A percentile compares a stretch with the other conserved stretches of the same genome.
Evolutionary conservation across 2,113 vertebrate genomes (phyloP).

Genomic region (Laterallus jamaicensis): DNA sequence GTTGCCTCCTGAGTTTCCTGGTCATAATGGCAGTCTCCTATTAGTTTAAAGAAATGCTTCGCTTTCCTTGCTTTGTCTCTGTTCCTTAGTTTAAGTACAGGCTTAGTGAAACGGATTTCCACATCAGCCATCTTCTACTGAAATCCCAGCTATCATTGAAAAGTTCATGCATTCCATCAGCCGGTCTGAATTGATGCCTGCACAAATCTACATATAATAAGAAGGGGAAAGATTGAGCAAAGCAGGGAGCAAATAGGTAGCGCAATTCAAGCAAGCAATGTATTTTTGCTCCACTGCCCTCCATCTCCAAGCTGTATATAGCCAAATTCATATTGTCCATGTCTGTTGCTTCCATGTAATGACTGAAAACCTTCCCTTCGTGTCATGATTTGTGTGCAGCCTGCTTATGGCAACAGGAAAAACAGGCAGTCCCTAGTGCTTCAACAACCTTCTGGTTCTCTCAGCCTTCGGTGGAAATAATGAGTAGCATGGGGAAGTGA

Average conservation of each 20-base stretch:
- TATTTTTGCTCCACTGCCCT: neutral
- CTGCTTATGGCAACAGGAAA: neutral
- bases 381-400: neutral
- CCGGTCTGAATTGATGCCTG: neutral
- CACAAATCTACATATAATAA: neutral
- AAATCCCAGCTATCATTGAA: neutral
- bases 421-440: neutral
- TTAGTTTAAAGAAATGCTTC: slow-evolving; percentile 24
- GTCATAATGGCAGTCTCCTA: neutral
- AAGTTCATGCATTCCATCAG: neutral
- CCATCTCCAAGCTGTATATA: neutral
- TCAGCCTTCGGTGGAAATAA: neutral
- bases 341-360: neutral
- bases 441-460: neutral
- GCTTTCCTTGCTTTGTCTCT: neutral
- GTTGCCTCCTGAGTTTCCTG: neutral
- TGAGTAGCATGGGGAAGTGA: neutral
- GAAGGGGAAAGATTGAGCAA: neutral
- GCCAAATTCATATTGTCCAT: neutral
- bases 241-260: neutral
- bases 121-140: neutral
- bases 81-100: neutral
- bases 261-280: neutral
- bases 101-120: neutral
- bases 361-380: neutral